Base-by-base conservation (phyloP, 2,888 invertebrate genomes). In the Cataglyphis albicans region DNA sequence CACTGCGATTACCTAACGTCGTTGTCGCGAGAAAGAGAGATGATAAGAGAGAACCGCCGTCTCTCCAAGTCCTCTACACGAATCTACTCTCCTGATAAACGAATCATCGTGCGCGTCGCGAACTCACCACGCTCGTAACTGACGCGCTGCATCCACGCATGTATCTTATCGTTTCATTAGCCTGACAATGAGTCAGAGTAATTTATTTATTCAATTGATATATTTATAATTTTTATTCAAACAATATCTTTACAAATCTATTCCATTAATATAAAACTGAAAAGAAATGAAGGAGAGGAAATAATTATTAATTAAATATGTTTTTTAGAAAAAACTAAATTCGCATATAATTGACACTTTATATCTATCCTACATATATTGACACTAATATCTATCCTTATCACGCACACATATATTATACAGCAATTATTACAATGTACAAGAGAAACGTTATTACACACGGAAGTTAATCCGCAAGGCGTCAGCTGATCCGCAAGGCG, bases 71-170 rank as follows among this genome's bases (percentile, higher is more conserved):
- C 75, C n/a, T 68, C 29, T 21, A 6, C 32, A 9, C 35, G 44
- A 9, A 38, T 48, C 72, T 91, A 86, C 48, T 87, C 67, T 57
- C 90, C 90, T 88, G 85, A 35, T 91, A 72, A 35, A 21, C 84
- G 82, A 90, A 89, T 90, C 84, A 88, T 85, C 84, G 88, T 89
- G 91, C 90, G 89, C 90, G 90, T 91, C 91, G 90, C 90, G 89
- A 90, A 90, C 85, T 52, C 48, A 87, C 68, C 64, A 78, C 82
- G 80, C 44, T 83, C 72, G 78, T 76, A 70, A 52, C 41, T 44
- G 75, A 83, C 52, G 80, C 74, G 83, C 72, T 84, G 74, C 73
- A 81, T 81, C 57, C 57, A 73, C 70, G 72, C 67, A 82, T 48
- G 29, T 6, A 59, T 44, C 10, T 18, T n/a, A n/a, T 78, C 7